Percentiles rank a stretch among this genome's conserved stretches.
These are phyloP conservation scores for Nymphicus hollandicus DNA, from an alignment of 2,113 vertebrate species.

Conservation along the genomic window DNA sequence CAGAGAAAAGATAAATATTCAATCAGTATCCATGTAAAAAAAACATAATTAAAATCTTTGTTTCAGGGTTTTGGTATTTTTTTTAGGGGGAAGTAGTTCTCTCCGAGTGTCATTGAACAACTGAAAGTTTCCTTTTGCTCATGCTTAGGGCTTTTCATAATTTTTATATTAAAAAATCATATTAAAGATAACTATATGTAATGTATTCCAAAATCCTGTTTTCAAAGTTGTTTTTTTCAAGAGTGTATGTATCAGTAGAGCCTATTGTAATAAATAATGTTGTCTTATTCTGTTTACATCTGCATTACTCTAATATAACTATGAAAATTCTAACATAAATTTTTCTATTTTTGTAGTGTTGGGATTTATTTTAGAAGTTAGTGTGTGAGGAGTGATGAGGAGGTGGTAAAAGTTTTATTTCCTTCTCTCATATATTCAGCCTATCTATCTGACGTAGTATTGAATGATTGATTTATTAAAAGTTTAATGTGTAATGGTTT, in stretches of 20 bases:
- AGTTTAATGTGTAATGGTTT: background rate
- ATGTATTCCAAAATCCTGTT: background rate
- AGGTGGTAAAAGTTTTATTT: background rate
- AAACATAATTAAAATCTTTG: background rate
- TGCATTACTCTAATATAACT: background rate
- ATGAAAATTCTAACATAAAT: background rate
- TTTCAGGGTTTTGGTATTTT: background rate
- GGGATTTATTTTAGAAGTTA: background rate
- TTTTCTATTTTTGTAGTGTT: background rate
- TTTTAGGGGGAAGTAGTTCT: background rate
- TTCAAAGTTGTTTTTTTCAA: background rate
- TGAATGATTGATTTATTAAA: background rate
- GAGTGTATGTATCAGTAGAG: fast-evolving
- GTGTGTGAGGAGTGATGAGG: background rate
- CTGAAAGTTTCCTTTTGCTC: background rate
- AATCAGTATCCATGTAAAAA: background rate
- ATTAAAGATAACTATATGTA: background rate
- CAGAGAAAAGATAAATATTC: background rate
- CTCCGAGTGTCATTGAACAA: background rate
- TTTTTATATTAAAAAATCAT: background rate
- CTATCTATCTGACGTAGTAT: background rate
- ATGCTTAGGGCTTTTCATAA: background rate
- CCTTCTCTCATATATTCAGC: background rate
- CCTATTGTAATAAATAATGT: background rate
- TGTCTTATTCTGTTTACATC: background rate